phyloP scores from a whole-genome alignment of 2,797 vertebrate genomes.

The Todus mexicanus region DNA sequence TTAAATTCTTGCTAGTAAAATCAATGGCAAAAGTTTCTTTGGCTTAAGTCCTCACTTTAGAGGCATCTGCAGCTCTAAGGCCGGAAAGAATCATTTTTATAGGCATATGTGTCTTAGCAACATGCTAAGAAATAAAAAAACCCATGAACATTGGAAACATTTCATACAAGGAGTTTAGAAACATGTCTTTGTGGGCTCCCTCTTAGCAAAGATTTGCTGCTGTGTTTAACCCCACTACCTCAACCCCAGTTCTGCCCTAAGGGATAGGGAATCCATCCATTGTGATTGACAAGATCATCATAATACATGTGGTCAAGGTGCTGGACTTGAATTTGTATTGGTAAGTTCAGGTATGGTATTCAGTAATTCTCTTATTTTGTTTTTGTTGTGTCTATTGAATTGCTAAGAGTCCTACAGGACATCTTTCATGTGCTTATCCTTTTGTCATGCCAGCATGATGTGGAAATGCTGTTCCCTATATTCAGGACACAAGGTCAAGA shows the following conservation, averaged over 20 bases:
- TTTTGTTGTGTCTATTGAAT: neutral
- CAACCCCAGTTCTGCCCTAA: neutral
- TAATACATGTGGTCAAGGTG: neutral
- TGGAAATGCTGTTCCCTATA: neutral
- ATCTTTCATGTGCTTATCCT: neutral
- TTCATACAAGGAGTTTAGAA: neutral
- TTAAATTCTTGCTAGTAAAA: neutral
- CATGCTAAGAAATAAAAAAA: neutral
- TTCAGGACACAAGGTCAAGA: neutral
- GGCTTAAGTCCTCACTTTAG: neutral
- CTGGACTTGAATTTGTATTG: neutral
- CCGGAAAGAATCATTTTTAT: neutral
- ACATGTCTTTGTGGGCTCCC: neutral
- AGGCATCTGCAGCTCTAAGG: neutral
- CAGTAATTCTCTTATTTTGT: neutral
- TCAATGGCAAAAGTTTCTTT: neutral
- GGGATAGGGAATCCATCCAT: neutral
- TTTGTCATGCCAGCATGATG: neutral
- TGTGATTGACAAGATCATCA: neutral
- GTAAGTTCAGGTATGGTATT: neutral
- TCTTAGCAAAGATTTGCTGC: neutral
- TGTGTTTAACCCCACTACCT: neutral
- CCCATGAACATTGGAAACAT: neutral
- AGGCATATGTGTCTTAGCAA: neutral
- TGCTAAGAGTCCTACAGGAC: neutral